phyloP scores from a whole-genome alignment of 2,888 invertebrate species.

The Drosophila siamana region DNA sequence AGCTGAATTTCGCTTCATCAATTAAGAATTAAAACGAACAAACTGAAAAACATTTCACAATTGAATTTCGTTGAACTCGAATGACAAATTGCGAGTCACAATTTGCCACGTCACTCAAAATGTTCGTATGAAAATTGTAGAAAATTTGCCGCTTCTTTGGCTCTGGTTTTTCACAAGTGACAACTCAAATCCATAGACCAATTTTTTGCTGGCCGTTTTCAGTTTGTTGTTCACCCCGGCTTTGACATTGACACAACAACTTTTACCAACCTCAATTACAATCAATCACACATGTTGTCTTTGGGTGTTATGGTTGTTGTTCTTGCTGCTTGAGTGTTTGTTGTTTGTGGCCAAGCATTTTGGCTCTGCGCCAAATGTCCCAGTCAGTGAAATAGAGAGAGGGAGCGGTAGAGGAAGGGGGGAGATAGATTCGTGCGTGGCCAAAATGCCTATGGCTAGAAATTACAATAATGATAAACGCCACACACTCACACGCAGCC shows the following conservation, averaged over 20 bases:
- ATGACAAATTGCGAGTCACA: constrained; percentile 40
- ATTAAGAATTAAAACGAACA: constrained; percentile 7
- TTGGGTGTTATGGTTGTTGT: constrained; percentile 33
- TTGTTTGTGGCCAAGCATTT: constrained; percentile 51
- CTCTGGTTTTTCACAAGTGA: constrained; percentile 55
- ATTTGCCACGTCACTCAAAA: constrained; percentile 39
- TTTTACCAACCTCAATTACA: constrained; percentile 82
- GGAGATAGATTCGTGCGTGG: constrained; percentile 54
- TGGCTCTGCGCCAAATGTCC: constrained; percentile 57
- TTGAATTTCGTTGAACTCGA: constrained; percentile 9
- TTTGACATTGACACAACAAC: constrained; percentile 79
- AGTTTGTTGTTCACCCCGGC: constrained; percentile 27
- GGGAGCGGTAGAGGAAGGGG: neutral
- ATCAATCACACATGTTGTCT: constrained; percentile 78
- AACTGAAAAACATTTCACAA: constrained; percentile 19
- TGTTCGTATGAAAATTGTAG: constrained; percentile 38
- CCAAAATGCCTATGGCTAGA: constrained; percentile 55
- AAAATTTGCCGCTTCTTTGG: constrained; percentile 54
- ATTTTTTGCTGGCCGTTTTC: constrained; percentile 40
- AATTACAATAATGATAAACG: constrained; percentile 73
- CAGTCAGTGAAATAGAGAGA: neutral
- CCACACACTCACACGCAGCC: constrained; percentile 15
- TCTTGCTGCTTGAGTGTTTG: constrained; percentile 16
- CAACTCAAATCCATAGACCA: constrained; percentile 47
- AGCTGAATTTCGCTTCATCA: neutral